Conservation (phyloP, 2,113 vertebrate genomes). For the Dendropsophus ebraccatus region DNA sequence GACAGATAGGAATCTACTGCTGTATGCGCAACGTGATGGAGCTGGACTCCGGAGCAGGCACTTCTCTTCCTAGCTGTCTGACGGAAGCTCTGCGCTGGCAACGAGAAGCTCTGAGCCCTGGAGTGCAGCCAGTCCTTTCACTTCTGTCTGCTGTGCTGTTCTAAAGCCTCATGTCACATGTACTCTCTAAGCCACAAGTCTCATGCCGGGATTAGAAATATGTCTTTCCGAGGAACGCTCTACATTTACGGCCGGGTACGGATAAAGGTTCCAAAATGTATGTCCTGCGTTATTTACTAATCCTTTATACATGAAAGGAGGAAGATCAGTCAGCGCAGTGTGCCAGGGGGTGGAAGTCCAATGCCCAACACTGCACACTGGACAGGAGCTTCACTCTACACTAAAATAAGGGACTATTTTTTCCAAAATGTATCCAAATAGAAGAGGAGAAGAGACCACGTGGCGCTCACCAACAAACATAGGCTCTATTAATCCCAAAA, state of each 20-base stretch:
- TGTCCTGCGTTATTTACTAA: neutral
- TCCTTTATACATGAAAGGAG: too few relatives aligned
- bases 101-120: constrained; percentile 27
- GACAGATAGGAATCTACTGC: constrained; percentile 46
- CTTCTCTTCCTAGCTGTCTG: constrained; percentile 33
- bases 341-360: too few relatives aligned
- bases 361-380: too few relatives aligned
- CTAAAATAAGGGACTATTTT: too few relatives aligned
- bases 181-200: constrained; percentile 30
- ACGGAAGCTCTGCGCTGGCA: constrained; percentile 24
- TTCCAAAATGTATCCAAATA: too few relatives aligned
- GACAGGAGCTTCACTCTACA: too few relatives aligned
- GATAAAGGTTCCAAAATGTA: neutral
- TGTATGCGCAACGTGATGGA: constrained; percentile 15
- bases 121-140: constrained; percentile 28
- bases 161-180: constrained; percentile 40
- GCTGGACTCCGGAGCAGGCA: constrained; percentile 9
- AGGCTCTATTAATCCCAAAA: too few relatives aligned
- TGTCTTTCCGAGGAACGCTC: neutral
- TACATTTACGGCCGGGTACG: neutral
- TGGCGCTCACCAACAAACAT: too few relatives aligned
- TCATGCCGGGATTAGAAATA: constrained; percentile 17
- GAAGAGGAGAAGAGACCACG: too few relatives aligned
- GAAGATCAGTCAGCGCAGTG: too few relatives aligned
- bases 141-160: constrained; percentile 44